Percentiles rank a stretch among this genome's conserved stretches.
Evolutionary conservation across 2,888 invertebrate genomes (phyloP).

Genomic region (Odontothrips loti): DNA sequence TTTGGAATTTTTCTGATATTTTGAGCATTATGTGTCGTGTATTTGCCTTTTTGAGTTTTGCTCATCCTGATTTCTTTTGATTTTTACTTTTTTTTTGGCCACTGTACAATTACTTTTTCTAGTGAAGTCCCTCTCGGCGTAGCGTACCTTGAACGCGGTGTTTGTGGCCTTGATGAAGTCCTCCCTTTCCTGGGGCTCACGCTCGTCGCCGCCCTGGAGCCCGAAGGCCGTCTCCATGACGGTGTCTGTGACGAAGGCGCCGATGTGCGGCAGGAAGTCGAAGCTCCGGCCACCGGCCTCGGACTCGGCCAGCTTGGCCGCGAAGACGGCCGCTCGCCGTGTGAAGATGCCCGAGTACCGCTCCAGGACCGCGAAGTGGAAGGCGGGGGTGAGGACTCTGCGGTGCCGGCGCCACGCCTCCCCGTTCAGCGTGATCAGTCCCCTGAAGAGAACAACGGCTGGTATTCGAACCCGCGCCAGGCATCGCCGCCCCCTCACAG

Average conservation of each 20-base stretch:
- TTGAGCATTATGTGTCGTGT: too few species aligned
- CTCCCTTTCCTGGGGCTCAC: not conserved
- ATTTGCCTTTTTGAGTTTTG: too few species aligned
- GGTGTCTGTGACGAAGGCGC: constrained; percentile 10
- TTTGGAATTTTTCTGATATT: too few species aligned
- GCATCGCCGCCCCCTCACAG: not conserved
- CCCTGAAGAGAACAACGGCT: not conserved
- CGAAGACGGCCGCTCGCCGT: not conserved
- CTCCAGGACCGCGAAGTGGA: constrained; percentile 19
- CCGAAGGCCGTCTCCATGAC: constrained; percentile 22
- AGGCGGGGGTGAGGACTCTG: constrained; percentile 2
- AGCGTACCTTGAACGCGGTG: not conserved
- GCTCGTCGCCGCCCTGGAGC: not conserved
- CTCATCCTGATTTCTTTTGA: too few species aligned
- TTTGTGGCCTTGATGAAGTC: not conserved
- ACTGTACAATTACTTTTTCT: too few species aligned
- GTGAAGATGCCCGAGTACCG: constrained; percentile 15
- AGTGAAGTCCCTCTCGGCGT: too few species aligned
- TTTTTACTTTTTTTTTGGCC: too few species aligned
- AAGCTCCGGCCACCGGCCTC: not conserved
- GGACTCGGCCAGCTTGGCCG: not conserved
- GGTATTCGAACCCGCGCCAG: not conserved
- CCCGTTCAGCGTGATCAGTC: not conserved
- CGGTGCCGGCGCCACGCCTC: constrained; percentile 12
- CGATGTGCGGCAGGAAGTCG: constrained; percentile 15